Percentiles rank a stretch among this genome's conserved stretches.
Evolutionary conservation across 1,140 invertebrate genomes (phyloP).

Genomic region (Potamilus streckersoni): DNA sequence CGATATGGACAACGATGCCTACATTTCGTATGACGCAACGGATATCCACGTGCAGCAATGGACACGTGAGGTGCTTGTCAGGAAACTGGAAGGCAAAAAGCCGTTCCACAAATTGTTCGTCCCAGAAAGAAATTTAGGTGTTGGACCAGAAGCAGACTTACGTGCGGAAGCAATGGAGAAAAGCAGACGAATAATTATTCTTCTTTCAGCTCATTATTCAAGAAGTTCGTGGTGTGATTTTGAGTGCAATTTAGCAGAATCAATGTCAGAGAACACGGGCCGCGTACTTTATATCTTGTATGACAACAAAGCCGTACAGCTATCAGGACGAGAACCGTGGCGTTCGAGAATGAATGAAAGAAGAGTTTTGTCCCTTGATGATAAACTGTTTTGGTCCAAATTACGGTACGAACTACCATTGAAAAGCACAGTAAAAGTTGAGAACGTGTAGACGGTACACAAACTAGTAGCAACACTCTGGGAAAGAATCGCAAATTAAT

Average conservation of each 20-base stretch:
- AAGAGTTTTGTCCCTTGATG: constrained; percentile 31
- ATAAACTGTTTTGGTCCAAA: constrained; percentile 44
- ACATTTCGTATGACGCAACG: constrained; percentile 18
- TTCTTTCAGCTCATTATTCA: too few relatives aligned
- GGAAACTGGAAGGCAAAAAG: constrained; percentile 10
- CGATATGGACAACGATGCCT: constrained; percentile 18
- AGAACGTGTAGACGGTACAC: too few relatives aligned
- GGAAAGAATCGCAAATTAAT: too few relatives aligned
- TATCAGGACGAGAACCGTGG: constrained; percentile 33
- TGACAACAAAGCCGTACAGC: constrained; percentile 25
- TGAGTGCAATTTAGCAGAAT: constrained; percentile 34
- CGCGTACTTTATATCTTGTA: constrained; percentile 38
- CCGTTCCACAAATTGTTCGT: constrained; percentile 15
- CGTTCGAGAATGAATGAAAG: constrained; percentile 28
- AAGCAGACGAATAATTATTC: too few relatives aligned
- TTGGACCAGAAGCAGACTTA: neutral
- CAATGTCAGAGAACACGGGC: constrained; percentile 32
- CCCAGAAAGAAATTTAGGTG: constrained; percentile 5
- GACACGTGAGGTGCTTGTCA: constrained; percentile 6
- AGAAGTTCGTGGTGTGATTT: constrained; percentile 21
- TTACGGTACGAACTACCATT: constrained; percentile 41
- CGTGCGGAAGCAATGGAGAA: too few relatives aligned
- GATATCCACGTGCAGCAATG: constrained; percentile 12
- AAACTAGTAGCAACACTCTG: too few relatives aligned
- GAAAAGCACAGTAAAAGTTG: neutral